These are phyloP conservation scores for Sebastes kiyomatsui DNA, from an alignment of 2,797 vertebrate genomes.

Conservation along the genomic window DNA sequence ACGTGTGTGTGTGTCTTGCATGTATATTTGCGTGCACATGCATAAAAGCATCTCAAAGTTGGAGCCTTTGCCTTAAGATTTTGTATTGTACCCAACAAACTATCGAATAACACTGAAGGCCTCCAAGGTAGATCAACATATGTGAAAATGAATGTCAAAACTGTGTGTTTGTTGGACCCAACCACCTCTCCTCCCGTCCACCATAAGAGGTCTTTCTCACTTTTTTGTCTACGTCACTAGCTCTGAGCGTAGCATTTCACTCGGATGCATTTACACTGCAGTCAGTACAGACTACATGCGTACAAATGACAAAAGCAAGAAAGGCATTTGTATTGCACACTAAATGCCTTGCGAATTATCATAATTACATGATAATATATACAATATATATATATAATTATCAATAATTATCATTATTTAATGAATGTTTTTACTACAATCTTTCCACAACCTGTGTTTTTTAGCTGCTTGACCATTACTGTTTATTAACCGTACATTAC, in stretches of 20 bases:
- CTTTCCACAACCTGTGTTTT: not conserved
- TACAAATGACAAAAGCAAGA: too few relatives aligned
- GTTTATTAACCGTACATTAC: not conserved
- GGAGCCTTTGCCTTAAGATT: not conserved
- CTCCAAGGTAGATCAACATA: not conserved
- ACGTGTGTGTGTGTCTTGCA: not conserved
- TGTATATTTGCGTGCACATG: not conserved
- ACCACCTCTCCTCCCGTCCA: too few relatives aligned
- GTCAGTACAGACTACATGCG: too few relatives aligned
- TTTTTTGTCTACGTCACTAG: too few relatives aligned
- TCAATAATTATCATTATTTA: not conserved
- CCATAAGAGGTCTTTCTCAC: too few relatives aligned
- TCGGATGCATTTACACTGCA: too few relatives aligned
- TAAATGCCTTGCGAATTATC: too few relatives aligned
- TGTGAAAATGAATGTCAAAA: not conserved
- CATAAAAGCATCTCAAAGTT: not conserved
- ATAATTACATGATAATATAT: not conserved
- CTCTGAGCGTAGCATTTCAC: too few relatives aligned
- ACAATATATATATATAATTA: too few relatives aligned
- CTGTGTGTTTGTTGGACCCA: too few relatives aligned
- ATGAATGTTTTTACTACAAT: not conserved
- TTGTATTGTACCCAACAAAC: not conserved
- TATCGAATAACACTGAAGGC: not conserved
- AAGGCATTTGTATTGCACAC: too few relatives aligned
- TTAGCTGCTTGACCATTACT: not conserved